These are phyloP conservation scores for Callospermophilus lateralis DNA, from an alignment of 2,113 vertebrate genomes.

Conservation along the genomic window DNA sequence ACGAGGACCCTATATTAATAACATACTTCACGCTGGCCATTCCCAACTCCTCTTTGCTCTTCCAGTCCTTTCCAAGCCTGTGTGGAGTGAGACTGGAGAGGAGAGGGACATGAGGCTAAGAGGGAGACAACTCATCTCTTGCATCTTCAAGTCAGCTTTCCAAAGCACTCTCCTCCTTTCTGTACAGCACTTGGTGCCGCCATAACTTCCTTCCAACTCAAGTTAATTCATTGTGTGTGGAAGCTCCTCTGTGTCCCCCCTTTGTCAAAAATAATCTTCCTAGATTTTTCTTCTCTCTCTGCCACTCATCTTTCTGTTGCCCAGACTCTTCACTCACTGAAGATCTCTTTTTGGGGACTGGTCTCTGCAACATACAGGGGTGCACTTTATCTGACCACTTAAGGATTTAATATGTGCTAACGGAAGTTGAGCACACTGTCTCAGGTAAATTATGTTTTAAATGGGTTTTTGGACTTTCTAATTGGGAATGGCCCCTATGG, in stretches of 20 bases:
- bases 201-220: neutral
- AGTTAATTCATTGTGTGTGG: neutral
- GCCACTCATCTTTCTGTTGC: neutral
- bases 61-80: neutral
- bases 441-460: neutral
- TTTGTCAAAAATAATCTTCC: neutral
- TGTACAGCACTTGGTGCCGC: accelerated
- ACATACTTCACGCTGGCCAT: neutral
- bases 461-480: neutral
- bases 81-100: neutral
- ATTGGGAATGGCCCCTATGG: neutral
- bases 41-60: neutral
- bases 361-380: neutral
- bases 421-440: neutral
- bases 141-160: neutral
- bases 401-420: neutral
- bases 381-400: neutral
- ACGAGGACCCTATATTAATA: neutral
- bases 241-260: neutral
- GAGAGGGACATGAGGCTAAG: neutral
- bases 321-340: neutral
- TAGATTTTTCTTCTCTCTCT: neutral
- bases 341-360: neutral
- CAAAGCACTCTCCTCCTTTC: accelerated
- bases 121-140: neutral